Conservation (phyloP, 2,113 vertebrate genomes). For the Mesembrinibis cayennensis region DNA sequence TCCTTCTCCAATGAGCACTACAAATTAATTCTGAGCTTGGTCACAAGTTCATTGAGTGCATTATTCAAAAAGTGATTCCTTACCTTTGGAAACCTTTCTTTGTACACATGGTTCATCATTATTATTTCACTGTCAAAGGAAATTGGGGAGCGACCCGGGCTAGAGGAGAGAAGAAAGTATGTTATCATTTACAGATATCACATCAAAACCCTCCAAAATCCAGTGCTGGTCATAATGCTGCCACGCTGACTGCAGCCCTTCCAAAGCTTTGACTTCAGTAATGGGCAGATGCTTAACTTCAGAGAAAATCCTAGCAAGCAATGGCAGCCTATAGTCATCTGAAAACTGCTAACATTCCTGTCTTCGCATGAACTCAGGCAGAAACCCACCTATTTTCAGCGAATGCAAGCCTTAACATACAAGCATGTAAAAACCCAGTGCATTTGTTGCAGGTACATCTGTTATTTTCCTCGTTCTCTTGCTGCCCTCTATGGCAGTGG, state of each 20-base stretch:
- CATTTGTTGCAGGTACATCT: neutral
- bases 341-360: neutral
- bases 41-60: neutral
- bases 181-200: neutral
- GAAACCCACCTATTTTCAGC: neutral
- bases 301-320: neutral
- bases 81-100: constrained; percentile 98
- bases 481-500: neutral
- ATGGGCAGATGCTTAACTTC: neutral
- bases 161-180: constrained; percentile 68
- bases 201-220: neutral
- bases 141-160: constrained; percentile 93
- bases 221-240: neutral
- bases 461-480: neutral
- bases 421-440: neutral
- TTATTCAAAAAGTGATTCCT: constrained; percentile 49
- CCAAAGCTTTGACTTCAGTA: neutral
- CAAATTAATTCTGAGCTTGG: neutral
- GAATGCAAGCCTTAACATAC: neutral
- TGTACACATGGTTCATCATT: constrained; percentile 99
- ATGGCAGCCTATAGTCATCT: neutral
- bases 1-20: neutral
- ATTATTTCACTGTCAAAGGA: constrained; percentile 98
- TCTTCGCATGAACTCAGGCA: neutral
- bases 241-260: neutral